Percentiles rank a stretch among this genome's conserved stretches.
Conservation (phyloP, 2,113 vertebrate genomes). For the Cettia cetti region DNA sequence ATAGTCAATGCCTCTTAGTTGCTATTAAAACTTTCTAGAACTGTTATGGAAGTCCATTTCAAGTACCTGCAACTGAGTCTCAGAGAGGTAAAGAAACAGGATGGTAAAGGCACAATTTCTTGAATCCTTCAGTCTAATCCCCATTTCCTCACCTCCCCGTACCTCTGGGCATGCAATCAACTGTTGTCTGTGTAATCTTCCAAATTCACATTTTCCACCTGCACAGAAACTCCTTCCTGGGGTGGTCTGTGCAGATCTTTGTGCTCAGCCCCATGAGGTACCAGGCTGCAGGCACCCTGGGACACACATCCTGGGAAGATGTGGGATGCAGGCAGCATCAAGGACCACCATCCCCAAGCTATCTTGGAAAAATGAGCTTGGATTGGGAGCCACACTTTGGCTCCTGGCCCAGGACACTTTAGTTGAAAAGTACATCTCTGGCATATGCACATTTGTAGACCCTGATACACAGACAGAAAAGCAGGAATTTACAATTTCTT, state of each 20-base stretch:
- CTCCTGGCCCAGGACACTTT: not conserved
- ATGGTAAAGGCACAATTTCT: not conserved
- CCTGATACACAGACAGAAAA: not conserved
- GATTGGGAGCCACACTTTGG: not conserved
- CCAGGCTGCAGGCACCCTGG: not conserved
- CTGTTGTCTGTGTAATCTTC: not conserved
- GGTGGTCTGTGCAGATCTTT: not conserved
- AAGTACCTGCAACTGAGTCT: not conserved
- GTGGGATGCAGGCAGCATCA: not conserved
- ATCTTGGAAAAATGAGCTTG: fast-evolving
- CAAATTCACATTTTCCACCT: not conserved
- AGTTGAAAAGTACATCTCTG: not conserved
- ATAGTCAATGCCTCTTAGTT: not conserved
- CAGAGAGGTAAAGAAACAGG: not conserved
- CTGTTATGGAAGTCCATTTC: not conserved
- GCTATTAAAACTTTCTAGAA: not conserved
- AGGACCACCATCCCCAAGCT: not conserved
- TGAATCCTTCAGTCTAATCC: not conserved
- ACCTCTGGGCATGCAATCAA: not conserved
- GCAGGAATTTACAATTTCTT: not conserved
- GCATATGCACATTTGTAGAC: not conserved
- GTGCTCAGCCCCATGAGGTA: not conserved
- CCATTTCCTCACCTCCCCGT: not conserved
- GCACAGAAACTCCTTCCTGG: not conserved
- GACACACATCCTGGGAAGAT: not conserved